Conservation (phyloP, 2,113 vertebrate species). For the Hipposideros armiger region DNA sequence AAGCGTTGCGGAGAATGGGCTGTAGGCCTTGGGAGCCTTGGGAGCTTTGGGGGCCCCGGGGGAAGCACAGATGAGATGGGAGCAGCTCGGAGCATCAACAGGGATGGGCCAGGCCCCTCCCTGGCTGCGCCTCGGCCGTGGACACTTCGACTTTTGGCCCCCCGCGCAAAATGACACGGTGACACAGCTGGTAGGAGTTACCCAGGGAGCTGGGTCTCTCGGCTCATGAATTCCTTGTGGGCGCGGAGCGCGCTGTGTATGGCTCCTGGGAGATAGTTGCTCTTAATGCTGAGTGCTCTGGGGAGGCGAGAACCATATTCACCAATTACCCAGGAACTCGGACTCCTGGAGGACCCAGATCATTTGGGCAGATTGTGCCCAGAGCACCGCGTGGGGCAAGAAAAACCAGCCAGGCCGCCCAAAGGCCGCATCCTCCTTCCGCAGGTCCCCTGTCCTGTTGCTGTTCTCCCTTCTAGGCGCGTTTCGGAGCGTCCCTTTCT, state of each 20-base stretch:
- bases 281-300: not conserved
- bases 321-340: not conserved
- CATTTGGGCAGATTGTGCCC: not conserved
- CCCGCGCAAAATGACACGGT: not conserved
- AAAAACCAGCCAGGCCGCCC: not conserved
- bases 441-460: not conserved
- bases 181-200: not conserved
- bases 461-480: not conserved
- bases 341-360: not conserved
- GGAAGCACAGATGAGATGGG: not conserved
- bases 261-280: not conserved
- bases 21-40: not conserved
- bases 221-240: not conserved
- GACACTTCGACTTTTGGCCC: not conserved
- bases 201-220: not conserved
- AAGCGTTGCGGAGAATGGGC: not conserved
- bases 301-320: not conserved
- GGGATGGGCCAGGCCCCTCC: not conserved
- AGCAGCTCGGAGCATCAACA: accelerated
- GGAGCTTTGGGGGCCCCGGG: not conserved
- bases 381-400: not conserved
- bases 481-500: not conserved
- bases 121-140: not conserved
- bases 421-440: not conserved
- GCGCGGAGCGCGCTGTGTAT: no score